Evolutionary conservation across 2,797 vertebrate genomes (phyloP), one percentile per base, ranked within the genome.

Genomic region (Esox lucius): DNA sequence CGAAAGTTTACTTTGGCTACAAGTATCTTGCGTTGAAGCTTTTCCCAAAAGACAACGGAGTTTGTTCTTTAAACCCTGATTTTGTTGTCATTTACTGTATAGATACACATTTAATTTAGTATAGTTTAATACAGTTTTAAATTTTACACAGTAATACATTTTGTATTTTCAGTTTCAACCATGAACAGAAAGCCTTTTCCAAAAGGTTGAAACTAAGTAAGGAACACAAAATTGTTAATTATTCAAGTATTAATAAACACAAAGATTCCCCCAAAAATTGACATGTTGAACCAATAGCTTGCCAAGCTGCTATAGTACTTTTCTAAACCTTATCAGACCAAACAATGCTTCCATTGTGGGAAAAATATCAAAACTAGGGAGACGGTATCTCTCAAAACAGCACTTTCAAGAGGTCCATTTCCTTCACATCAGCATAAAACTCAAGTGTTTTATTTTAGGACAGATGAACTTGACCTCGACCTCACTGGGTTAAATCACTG

Each of bases 361-460:
- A 24, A 28, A 64, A 64, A 64, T 64, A 64, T 26, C 26, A 24
- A 64, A 17, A 64, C 22, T 64, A 13, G 26, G 61, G 59, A 62
- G 16, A 62, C 17, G 49, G 26, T 64, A 16, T 64, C 26, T n/a
- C 61, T 26, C 13, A 5, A 12, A 22, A 31, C 61, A 31, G 64
- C 64, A 17, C 28, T 35, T 35, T 66, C 12, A 17, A 26, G 33
- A 28, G 13, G 64, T 35, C 17, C 28, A 19, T n/a, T 67, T 67
- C 65, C 65, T 67, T 67, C 15, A 19, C 65, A 31, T 67, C 33
- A 67, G 28, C 61, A 13, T 71, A 39, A 69, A 75, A 68, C 64
- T 62, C 65, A 69, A 68, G 69, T 51, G 73, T 26, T 72, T 69
- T 79, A 79, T 75, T 72, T 75, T 72, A 68, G 75, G 77, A 31